Conservation (phyloP, 1,140 invertebrate genomes). For the Paraescarpia echinospica region DNA sequence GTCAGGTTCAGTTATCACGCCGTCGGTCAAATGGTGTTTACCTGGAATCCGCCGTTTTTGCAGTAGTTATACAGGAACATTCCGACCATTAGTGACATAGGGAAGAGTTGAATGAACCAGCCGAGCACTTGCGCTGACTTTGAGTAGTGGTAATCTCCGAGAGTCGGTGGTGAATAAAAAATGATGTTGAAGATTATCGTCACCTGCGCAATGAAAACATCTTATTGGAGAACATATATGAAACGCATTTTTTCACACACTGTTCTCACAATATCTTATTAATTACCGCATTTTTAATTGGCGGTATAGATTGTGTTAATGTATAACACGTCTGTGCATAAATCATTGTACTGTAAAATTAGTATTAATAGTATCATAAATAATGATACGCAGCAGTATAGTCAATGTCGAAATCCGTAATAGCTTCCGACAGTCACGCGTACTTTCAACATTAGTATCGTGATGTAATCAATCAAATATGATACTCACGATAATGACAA, state of each 20-base stretch:
- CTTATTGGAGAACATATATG: background rate
- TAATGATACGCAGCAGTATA: no score
- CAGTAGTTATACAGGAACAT: constrained; percentile 14
- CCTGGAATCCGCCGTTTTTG: constrained; percentile 16
- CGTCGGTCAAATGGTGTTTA: background rate
- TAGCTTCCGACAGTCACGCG: no score
- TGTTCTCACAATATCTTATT: background rate
- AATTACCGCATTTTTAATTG: no score
- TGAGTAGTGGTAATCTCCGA: constrained; percentile 44
- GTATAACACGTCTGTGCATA: no score
- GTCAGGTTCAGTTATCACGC: background rate
- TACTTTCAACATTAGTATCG: background rate
- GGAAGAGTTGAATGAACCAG: constrained; percentile 55
- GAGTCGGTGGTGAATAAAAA: constrained; percentile 17
- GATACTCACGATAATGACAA: constrained; percentile 42
- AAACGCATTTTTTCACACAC: background rate
- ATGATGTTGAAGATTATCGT: constrained; percentile 22
- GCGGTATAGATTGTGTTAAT: no score
- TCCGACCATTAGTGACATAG: constrained; percentile 37
- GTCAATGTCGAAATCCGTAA: no score
- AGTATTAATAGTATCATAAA: no score
- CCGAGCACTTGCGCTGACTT: constrained; percentile 57
- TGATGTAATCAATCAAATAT: background rate
- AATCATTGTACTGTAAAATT: no score
- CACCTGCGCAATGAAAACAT: constrained; percentile 31